Evolutionary conservation across 2,888 invertebrate species (phyloP).

Genomic region (Eueremaeus valkanovi): DNA sequence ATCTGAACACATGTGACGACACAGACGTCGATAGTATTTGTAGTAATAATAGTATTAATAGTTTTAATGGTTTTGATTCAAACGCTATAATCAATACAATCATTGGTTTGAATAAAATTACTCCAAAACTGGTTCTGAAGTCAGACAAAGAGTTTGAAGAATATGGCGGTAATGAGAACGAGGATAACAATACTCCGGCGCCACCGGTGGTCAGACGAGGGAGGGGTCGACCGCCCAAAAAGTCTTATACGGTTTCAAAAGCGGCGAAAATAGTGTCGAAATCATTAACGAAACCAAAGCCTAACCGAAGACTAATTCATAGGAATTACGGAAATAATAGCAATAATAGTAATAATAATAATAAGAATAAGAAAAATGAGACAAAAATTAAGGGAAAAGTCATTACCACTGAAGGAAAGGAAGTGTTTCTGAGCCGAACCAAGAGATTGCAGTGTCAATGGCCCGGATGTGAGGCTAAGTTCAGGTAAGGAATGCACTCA

Average conservation of each 20-base stretch:
- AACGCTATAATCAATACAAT: neutral
- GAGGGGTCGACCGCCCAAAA: conserved; percentile 6
- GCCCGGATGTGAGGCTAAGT: conserved; percentile 21
- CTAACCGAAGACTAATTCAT: neutral
- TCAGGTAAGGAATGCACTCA: too few species aligned
- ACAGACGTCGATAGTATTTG: neutral
- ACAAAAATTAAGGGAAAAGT: neutral
- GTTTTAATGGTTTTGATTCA: neutral
- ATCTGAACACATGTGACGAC: neutral
- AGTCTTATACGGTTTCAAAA: neutral
- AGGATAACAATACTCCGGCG: neutral
- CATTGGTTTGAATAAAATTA: too few species aligned
- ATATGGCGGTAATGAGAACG: neutral
- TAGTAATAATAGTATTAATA: too few species aligned
- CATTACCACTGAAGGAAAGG: neutral
- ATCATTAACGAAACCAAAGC: neutral
- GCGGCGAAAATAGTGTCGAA: neutral
- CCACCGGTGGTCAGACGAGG: neutral
- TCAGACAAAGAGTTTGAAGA: neutral
- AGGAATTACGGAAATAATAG: neutral
- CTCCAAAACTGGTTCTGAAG: too few species aligned
- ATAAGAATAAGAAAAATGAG: neutral
- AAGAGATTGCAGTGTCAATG: conserved; percentile 5
- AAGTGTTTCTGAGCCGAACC: conserved; percentile 21
- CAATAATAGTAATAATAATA: too few species aligned